Evolutionary conservation across 2,888 invertebrate genomes (phyloP), one percentile per base, ranked within the genome.

Genomic region (Melieria picta): DNA sequence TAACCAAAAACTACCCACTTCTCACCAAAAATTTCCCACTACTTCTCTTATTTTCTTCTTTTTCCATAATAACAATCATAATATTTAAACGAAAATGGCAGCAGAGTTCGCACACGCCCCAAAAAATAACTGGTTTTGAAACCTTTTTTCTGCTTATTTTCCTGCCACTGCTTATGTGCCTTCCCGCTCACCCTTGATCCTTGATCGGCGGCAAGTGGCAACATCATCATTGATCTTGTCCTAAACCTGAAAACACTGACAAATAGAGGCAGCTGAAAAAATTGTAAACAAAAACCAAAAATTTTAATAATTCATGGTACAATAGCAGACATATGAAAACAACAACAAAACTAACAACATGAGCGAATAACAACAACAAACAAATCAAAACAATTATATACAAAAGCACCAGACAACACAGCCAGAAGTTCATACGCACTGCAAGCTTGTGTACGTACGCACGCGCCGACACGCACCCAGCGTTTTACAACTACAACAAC

Each of bases 181-280:
- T 30, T 30, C 30, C 30, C 30, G 30, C 30, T 30, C 30, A 30
- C 30, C 30, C 30, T 30, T 30, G 30, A 30, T 30, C 30, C 30
- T 30, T 30, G 30, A 16, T 16, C 16, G 16, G 16, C 3, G 30
- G 9, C 45, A 45, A 65, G 42, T 57, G 66, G 45, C 75, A 79
- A 75, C 79, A 74, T 75, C 78, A 81, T 74, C 82, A 81, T 81
- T 81, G 81, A 81, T 81, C 81, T 81, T 81, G 83, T 81, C 79
- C 81, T 79, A 79, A 78, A 64, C 75, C 65, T 71, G 73, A 58
- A 73, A 64, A 63, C 43, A 48, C 63, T 62, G 56, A 50, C 62
- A 69, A 63, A 52, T 13, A 52, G 13, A 11, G 13, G 52, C 52
- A 52, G 52, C 10, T 6, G 52, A 9, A n/a, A 16, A 30, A 30